These are phyloP conservation scores for Xestia xanthographa DNA, from an alignment of 2,888 invertebrate genomes.

Conservation along the genomic window DNA sequence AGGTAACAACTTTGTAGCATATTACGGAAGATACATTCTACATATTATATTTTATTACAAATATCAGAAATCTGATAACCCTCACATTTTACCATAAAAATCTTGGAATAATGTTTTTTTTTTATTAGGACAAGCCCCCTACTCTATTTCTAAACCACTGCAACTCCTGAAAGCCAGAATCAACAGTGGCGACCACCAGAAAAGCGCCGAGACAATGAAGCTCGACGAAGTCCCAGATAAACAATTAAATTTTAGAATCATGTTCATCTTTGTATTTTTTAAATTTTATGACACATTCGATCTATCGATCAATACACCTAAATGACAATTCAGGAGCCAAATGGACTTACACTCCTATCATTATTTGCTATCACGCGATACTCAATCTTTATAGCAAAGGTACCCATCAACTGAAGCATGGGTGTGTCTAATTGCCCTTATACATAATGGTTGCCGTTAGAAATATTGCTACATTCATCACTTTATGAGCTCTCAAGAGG, in stretches of 20 bases:
- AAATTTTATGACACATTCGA: background rate
- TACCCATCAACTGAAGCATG: slow-evolving; percentile 20
- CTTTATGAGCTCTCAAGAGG: slow-evolving; percentile 21
- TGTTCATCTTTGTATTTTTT: background rate
- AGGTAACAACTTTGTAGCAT: background rate
- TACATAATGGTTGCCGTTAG: slow-evolving; percentile 37
- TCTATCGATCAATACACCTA: background rate
- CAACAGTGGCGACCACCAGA: too few relatives aligned
- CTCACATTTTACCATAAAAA: background rate
- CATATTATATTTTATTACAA: too few relatives aligned
- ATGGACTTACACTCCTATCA: background rate
- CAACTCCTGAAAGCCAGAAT: too few relatives aligned
- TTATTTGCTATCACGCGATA: slow-evolving; percentile 42
- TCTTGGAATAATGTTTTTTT: background rate
- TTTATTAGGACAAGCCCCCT: too few relatives aligned
- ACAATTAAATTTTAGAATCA: background rate
- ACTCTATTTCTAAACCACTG: too few relatives aligned
- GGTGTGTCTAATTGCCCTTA: slow-evolving; percentile 49
- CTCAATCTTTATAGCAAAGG: slow-evolving; percentile 31
- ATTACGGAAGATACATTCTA: background rate
- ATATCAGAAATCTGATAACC: background rate
- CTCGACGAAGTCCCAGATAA: too few relatives aligned
- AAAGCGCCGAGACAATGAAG: too few relatives aligned
- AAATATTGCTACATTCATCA: slow-evolving; percentile 40
- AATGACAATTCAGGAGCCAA: background rate